phyloP scores from a whole-genome alignment of 2,113 vertebrate genomes.

The Columbina picui region DNA sequence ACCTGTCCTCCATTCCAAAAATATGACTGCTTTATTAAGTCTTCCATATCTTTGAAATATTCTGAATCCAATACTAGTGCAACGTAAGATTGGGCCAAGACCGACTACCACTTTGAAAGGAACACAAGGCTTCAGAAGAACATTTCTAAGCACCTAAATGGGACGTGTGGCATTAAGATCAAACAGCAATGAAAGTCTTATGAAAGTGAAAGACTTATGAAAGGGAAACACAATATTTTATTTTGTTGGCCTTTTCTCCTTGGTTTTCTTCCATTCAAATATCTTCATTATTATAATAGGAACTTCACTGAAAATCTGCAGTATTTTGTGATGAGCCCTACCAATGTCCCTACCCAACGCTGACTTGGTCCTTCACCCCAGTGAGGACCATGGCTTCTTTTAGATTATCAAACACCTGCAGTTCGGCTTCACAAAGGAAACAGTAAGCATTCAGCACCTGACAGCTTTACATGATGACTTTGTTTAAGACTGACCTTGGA shows the following conservation, averaged over 20 bases:
- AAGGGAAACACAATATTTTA: neutral
- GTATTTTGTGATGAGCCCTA: neutral
- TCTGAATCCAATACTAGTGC: neutral
- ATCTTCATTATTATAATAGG: neutral
- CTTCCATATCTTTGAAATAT: neutral
- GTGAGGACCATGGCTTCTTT: neutral
- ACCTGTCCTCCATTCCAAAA: neutral
- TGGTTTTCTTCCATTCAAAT: neutral
- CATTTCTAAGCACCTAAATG: neutral
- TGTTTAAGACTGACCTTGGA: neutral
- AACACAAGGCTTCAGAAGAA: neutral
- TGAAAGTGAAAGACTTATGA: neutral
- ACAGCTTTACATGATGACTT: neutral
- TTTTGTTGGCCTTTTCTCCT: no score
- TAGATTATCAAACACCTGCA: no score
- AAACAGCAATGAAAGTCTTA: neutral
- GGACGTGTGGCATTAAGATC: neutral
- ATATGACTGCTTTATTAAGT: neutral
- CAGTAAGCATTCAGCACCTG: neutral
- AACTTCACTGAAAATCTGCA: neutral
- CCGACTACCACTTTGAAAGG: neutral
- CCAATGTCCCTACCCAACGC: neutral
- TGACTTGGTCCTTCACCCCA: neutral
- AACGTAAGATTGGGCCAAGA: neutral
- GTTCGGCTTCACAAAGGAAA: neutral